Evolutionary conservation across 1,140 invertebrate genomes (phyloP).

Genomic region (Drosophila watanabei): DNA sequence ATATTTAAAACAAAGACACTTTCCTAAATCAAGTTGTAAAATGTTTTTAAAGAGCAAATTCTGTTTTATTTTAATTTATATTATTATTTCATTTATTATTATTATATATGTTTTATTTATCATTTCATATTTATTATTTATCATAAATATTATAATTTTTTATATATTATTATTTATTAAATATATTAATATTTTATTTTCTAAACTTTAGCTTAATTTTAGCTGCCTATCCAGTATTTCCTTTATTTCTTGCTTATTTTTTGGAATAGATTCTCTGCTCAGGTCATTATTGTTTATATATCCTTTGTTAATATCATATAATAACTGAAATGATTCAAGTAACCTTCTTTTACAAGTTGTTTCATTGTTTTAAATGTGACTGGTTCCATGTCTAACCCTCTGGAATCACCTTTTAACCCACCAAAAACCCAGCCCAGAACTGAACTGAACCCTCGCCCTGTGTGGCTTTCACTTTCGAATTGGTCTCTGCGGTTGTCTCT

Average conservation of each 20-base stretch:
- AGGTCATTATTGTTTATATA: background rate
- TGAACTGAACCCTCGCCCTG: conserved; percentile 18
- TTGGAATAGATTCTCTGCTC: background rate
- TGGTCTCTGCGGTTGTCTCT: background rate
- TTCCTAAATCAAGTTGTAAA: background rate
- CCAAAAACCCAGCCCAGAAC: conserved; percentile 39
- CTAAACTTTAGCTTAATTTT: background rate
- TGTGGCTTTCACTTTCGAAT: conserved; percentile 68
- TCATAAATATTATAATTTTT: background rate
- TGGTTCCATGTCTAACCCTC: background rate
- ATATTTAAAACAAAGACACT: background rate
- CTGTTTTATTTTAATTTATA: background rate
- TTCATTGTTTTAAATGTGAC: background rate
- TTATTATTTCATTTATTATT: background rate
- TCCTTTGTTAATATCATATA: background rate
- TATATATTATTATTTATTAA: background rate
- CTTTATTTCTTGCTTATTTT: background rate
- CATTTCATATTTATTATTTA: background rate
- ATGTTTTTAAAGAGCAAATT: background rate
- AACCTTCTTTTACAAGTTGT: background rate
- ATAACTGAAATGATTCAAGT: background rate
- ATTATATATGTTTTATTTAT: too few relatives aligned
- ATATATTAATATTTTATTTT: background rate
- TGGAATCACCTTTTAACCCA: conserved; percentile 18
- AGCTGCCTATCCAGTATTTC: background rate